A percentile compares a stretch with the other conserved stretches of the same genome.
Evolutionary conservation across 2,888 invertebrate genomes (phyloP).

Genomic region (Acleris emargana): DNA sequence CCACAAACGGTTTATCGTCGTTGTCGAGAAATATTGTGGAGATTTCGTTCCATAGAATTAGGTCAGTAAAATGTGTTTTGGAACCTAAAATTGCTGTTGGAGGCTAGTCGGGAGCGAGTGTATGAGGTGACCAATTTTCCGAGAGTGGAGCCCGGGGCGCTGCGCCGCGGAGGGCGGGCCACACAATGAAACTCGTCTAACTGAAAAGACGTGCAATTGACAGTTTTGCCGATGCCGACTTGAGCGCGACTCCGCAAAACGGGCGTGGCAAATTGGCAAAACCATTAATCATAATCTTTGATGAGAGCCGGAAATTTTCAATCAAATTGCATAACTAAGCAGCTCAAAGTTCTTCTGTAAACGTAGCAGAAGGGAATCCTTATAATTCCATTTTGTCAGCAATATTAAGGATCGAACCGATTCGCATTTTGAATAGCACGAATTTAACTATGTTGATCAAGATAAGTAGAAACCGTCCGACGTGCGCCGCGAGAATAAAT

Average conservation of each 20-base stretch:
- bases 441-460: neutral
- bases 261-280: constrained; percentile 34
- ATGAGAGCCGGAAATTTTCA: constrained; percentile 32
- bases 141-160: constrained; percentile 36
- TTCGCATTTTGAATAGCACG: constrained; percentile 7
- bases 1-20: constrained; percentile 2
- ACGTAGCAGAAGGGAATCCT: constrained; percentile 23
- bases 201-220: constrained; percentile 45
- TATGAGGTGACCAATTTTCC: constrained; percentile 46
- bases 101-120: constrained; percentile 41
- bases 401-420: constrained; percentile 17
- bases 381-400: constrained; percentile 30
- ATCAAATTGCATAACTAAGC: constrained; percentile 35
- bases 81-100: constrained; percentile 48
- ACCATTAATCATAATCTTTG: constrained; percentile 36
- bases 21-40: constrained; percentile 1
- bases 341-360: constrained; percentile 30
- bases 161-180: constrained; percentile 38
- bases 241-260: constrained; percentile 33
- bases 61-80: constrained; percentile 44
- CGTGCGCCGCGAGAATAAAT: too few species aligned
- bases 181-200: constrained; percentile 53
- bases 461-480: neutral
- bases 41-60: constrained; percentile 33
- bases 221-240: constrained; percentile 42